Conservation (phyloP, 2,888 invertebrate species). For the Lycocerus yunnanus region DNA sequence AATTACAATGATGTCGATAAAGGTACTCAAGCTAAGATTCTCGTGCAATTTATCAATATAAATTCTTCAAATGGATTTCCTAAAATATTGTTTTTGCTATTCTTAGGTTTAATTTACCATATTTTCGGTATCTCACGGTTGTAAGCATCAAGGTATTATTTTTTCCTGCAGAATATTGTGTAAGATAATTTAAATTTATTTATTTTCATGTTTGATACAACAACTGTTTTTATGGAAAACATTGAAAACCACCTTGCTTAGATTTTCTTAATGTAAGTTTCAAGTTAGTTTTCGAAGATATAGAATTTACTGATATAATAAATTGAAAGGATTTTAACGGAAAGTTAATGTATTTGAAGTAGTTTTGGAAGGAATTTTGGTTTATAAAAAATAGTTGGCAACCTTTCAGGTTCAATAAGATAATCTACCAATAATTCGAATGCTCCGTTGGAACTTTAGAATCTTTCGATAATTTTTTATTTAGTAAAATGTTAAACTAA, state of each 20-base stretch:
- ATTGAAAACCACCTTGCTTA: background rate
- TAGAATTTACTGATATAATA: background rate
- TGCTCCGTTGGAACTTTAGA: background rate
- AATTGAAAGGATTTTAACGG: background rate
- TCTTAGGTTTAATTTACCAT: background rate
- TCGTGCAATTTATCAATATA: background rate
- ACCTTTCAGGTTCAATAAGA: background rate
- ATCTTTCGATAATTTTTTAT: background rate
- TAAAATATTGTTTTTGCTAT: background rate
- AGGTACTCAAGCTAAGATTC: background rate
- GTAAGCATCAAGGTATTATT: no score
- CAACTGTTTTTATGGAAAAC: background rate
- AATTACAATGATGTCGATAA: background rate
- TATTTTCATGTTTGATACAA: no score
- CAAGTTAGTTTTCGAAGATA: background rate
- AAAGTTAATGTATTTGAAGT: background rate
- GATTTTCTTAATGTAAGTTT: no score
- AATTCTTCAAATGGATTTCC: background rate
- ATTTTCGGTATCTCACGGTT: background rate
- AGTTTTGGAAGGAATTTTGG: background rate
- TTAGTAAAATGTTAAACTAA: background rate
- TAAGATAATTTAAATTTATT: no score
- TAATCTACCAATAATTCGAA: background rate
- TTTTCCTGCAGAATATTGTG: no score
- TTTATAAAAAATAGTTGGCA: background rate